Conservation (phyloP, 2,113 vertebrate species). For the Stigmatopora nigra region DNA sequence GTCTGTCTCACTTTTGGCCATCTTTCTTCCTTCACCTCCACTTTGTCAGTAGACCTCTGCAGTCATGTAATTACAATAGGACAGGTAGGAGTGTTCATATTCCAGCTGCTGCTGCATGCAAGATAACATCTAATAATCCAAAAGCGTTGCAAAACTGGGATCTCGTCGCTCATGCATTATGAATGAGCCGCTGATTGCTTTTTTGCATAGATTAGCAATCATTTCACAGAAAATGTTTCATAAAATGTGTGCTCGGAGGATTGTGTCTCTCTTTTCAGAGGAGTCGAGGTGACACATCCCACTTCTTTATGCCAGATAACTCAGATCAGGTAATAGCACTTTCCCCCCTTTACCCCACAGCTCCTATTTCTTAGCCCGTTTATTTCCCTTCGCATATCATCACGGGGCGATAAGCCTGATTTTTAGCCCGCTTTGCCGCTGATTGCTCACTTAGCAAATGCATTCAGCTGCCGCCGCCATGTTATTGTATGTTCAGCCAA, state of each 20-base stretch:
- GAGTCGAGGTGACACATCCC: slow-evolving; percentile 59
- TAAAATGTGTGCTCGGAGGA: slow-evolving; percentile 62
- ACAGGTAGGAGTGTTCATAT: slow-evolving; percentile 75
- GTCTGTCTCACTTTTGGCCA: slow-evolving; percentile 42
- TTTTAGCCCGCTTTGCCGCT: slow-evolving; percentile 60
- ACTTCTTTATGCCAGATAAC: slow-evolving; percentile 59
- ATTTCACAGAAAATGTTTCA: slow-evolving; percentile 70
- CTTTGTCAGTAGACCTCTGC: slow-evolving; percentile 48
- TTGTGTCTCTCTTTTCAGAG: slow-evolving; percentile 57
- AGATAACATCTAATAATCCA: slow-evolving; percentile 76
- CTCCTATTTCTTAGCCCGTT: slow-evolving; percentile 52
- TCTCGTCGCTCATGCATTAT: slow-evolving; percentile 76
- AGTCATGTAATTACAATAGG: slow-evolving; percentile 66
- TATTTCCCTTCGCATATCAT: slow-evolving; percentile 65
- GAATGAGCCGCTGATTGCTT: slow-evolving; percentile 76
- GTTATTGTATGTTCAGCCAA: slow-evolving; percentile 58
- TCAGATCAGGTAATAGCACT: slow-evolving; percentile 61
- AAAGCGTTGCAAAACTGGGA: slow-evolving; percentile 73
- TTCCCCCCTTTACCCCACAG: slow-evolving; percentile 39
- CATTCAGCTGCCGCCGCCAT: slow-evolving; percentile 53
- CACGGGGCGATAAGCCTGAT: slow-evolving; percentile 54
- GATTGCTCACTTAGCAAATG: slow-evolving; percentile 69
- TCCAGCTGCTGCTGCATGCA: slow-evolving; percentile 68
- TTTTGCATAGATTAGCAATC: slow-evolving; percentile 80
- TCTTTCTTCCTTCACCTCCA: slow-evolving; percentile 29